phyloP scores from a whole-genome alignment of 2,888 invertebrate genomes.

The Lasioglossum vierecki region DNA sequence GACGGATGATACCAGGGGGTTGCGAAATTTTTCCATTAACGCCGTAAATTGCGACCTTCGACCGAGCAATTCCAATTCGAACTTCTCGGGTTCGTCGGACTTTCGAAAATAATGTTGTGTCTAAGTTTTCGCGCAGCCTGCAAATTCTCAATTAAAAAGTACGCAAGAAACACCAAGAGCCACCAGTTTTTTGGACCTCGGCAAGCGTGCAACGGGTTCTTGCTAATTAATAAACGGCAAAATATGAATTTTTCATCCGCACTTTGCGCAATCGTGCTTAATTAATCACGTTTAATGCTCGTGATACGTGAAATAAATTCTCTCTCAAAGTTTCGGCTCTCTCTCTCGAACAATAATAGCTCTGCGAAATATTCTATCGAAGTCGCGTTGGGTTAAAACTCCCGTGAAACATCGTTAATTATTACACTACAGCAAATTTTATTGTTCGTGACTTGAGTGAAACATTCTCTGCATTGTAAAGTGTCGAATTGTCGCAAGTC shows the following conservation, averaged over 20 bases:
- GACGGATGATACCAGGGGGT: not conserved
- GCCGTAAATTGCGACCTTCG: not conserved
- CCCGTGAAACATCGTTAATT: not conserved
- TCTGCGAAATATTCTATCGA: not conserved
- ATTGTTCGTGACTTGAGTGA: not conserved
- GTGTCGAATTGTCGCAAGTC: not conserved
- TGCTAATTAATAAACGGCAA: not conserved
- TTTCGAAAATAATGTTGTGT: not conserved
- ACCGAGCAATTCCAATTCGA: not conserved
- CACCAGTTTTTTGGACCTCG: not conserved
- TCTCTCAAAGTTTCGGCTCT: not conserved
- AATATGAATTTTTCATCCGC: not conserved
- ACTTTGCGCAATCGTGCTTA: not conserved
- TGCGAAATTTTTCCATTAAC: slow-evolving; percentile 12
- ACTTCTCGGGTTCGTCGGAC: not conserved
- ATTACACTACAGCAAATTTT: not conserved
- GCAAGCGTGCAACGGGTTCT: not conserved
- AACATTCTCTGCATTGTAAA: not conserved
- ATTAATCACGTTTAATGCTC: not conserved
- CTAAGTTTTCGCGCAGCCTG: not conserved
- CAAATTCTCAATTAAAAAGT: not conserved
- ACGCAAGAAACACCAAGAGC: not conserved
- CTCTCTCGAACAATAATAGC: not conserved
- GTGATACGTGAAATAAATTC: not conserved
- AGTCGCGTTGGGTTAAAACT: not conserved